phyloP scores from a whole-genome alignment of 2,888 invertebrate species.

The Cataglyphis cursor region DNA sequence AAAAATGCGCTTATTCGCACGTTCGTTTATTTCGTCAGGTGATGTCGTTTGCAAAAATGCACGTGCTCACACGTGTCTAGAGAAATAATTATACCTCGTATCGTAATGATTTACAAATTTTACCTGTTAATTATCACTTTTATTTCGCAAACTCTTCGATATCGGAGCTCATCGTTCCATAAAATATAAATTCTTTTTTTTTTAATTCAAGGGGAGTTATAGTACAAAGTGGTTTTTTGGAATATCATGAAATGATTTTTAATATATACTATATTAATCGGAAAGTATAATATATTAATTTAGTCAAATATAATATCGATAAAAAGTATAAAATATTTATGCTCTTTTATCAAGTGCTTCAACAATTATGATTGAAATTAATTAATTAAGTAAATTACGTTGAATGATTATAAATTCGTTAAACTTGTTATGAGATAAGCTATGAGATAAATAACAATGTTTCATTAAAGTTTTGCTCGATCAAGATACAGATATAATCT shows the following conservation, averaged over 20 bases:
- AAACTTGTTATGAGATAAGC: background rate
- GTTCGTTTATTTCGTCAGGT: conserved; percentile 13
- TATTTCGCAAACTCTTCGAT: background rate
- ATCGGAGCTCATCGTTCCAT: background rate
- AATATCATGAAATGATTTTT: background rate
- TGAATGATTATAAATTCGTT: background rate
- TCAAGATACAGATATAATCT: conserved; percentile 26
- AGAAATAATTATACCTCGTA: conserved; percentile 14
- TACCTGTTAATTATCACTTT: conserved; percentile 6
- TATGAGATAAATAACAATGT: background rate
- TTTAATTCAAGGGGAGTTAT: background rate
- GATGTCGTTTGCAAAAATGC: conserved; percentile 3
- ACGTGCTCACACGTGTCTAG: background rate
- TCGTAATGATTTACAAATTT: conserved; percentile 16
- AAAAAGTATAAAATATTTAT: background rate
- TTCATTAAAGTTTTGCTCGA: background rate
- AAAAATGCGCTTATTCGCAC: conserved; percentile 33
- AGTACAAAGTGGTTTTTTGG: background rate
- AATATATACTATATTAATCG: background rate
- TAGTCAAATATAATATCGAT: background rate
- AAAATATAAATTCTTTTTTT: background rate
- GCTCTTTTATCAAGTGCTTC: background rate
- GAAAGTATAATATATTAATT: background rate
- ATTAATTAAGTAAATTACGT: too few relatives aligned
- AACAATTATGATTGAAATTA: background rate